Conservation (phyloP, 2,797 vertebrate genomes). For the Syncerus caffer region DNA sequence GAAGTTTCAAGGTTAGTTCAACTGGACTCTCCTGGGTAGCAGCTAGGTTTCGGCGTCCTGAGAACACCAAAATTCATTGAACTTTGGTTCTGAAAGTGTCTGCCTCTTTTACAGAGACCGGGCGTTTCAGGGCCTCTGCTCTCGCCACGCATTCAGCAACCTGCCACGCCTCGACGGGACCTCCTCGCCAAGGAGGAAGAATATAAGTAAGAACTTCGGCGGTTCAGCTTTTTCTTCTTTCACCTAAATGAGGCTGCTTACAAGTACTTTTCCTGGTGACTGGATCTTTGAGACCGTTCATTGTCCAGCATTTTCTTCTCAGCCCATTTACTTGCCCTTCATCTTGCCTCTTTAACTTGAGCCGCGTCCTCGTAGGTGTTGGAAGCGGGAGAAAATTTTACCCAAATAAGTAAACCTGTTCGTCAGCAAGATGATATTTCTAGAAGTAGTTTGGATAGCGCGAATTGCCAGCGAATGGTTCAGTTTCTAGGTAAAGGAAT, state of each 20-base stretch:
- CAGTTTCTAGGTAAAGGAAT: neutral
- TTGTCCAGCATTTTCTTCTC: neutral
- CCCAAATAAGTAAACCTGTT: neutral
- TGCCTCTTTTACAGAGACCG: slow-evolving; percentile 45
- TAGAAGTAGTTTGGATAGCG: neutral
- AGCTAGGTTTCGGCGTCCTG: rapidly evolving
- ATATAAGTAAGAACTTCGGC: slow-evolving; percentile 56
- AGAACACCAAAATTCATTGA: no score
- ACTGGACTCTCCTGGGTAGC: rapidly evolving
- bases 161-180: neutral
- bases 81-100: neutral
- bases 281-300: neutral
- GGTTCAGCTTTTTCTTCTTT: neutral
- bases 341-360: neutral
- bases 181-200: slow-evolving; percentile 62
- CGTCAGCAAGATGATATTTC: neutral
- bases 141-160: neutral
- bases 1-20: neutral
- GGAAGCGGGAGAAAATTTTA: neutral
- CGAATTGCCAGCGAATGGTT: neutral
- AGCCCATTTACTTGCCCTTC: neutral
- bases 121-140: neutral
- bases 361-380: neutral
- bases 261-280: neutral
- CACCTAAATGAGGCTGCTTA: neutral